Percentiles rank a stretch among this genome's conserved stretches.
Conservation (phyloP, 2,888 invertebrate genomes). For the Anarsia innoxiella region DNA sequence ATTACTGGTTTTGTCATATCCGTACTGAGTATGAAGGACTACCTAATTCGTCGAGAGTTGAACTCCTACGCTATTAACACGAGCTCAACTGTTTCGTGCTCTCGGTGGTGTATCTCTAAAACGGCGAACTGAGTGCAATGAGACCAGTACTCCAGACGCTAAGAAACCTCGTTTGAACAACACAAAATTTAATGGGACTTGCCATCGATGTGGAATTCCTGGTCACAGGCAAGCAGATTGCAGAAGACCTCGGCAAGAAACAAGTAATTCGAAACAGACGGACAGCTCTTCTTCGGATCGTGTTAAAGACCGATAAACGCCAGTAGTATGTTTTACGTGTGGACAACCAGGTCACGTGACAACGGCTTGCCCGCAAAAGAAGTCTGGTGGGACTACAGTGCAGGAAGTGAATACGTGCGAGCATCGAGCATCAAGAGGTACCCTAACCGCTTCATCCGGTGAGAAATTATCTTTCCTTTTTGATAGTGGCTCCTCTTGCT, state of each 20-base stretch:
- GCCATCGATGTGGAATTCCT: neutral
- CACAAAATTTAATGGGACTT: neutral
- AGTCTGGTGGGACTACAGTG: neutral
- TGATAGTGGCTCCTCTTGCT: conserved; percentile 24
- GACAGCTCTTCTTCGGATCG: neutral
- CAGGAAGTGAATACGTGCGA: conserved; percentile 4
- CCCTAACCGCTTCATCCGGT: conserved; percentile 17
- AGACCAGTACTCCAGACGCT: neutral
- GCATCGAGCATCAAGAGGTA: conserved; percentile 7
- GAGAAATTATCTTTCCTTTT: conserved; percentile 20
- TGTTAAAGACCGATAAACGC: neutral
- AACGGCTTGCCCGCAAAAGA: conserved; percentile 10
- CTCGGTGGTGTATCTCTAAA: neutral
- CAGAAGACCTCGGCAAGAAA: neutral
- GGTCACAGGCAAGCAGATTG: neutral
- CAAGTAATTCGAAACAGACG: neutral
- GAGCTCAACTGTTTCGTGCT: neutral
- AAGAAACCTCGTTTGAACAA: conserved; percentile 1
- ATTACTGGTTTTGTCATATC: conserved; percentile 1
- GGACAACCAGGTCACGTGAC: conserved; percentile 7
- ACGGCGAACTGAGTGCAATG: conserved; percentile 4
- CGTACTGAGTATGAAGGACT: neutral
- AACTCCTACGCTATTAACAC: neutral
- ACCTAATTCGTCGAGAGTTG: neutral
- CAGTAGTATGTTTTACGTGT: conserved; percentile 1